Conservation (phyloP, 2,797 vertebrate genomes). For the Ficedula albicollis region DNA sequence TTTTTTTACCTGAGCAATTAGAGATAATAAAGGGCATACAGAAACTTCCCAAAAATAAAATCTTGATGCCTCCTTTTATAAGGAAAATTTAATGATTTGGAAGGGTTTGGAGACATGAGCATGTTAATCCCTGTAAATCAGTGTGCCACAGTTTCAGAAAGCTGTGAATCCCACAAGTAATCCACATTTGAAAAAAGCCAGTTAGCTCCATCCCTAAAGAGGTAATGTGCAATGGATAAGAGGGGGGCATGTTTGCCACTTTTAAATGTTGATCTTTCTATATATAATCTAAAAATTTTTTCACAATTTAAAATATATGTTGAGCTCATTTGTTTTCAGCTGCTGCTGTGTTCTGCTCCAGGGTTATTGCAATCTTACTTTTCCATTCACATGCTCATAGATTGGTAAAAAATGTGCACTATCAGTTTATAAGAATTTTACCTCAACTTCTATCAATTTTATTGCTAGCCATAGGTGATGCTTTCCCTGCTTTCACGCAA, state of each 20-base stretch:
- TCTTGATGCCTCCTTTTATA: background rate
- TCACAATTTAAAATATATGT: background rate
- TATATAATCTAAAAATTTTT: background rate
- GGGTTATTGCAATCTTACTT: background rate
- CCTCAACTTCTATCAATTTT: background rate
- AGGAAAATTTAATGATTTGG: background rate
- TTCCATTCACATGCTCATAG: background rate
- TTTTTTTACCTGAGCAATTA: background rate
- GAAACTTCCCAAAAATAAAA: conserved; percentile 19
- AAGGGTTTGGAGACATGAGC: background rate
- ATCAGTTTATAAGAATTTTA: background rate
- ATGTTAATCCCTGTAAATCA: background rate
- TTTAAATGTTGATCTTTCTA: background rate
- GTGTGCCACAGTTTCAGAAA: background rate
- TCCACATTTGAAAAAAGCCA: background rate
- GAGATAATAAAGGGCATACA: background rate
- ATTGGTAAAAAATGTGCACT: background rate
- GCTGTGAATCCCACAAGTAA: background rate
- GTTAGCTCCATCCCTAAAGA: background rate
- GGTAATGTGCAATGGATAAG: background rate
- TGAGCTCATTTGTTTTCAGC: background rate
- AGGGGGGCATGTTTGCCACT: background rate
- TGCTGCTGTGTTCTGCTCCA: background rate
- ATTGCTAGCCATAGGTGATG: background rate
- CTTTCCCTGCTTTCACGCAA: background rate